Evolutionary conservation across 1,140 invertebrate genomes (phyloP).

Genomic region (Drosophila setifemur): DNA sequence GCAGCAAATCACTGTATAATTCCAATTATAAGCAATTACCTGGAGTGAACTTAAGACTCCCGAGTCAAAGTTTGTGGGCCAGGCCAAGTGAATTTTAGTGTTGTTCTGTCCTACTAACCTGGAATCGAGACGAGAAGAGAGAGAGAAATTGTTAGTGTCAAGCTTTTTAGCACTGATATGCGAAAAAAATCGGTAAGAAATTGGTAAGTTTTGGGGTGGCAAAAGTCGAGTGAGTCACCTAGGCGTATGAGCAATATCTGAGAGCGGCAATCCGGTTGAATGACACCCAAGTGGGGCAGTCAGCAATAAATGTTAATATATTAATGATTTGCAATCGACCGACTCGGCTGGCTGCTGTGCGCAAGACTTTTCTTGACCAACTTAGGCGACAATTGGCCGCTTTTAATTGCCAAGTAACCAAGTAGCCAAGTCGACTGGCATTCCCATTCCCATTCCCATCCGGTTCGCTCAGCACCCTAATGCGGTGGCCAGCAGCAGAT

Average conservation of each 20-base stretch:
- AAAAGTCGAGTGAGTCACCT: slow-evolving; percentile 29
- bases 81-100: slow-evolving; percentile 2
- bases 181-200: slow-evolving; percentile 50
- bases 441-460: slow-evolving; percentile 62
- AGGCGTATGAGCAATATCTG: slow-evolving; percentile 47
- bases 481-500: slow-evolving; percentile 24
- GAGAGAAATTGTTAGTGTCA: slow-evolving; percentile 58
- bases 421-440: slow-evolving; percentile 38
- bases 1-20: slow-evolving; percentile 68
- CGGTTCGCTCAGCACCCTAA: slow-evolving; percentile 65
- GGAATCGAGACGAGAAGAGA: slow-evolving; percentile 41
- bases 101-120: slow-evolving; percentile 63
- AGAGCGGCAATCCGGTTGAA: slow-evolving; percentile 43
- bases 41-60: slow-evolving; percentile 47
- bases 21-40: slow-evolving; percentile 73
- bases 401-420: slow-evolving; percentile 77
- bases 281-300: slow-evolving; percentile 57
- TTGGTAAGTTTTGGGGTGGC: slow-evolving; percentile 2
- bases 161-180: slow-evolving; percentile 63
- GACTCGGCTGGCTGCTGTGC: no score
- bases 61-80: slow-evolving; percentile 50
- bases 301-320: slow-evolving; percentile 66
- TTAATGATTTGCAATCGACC: slow-evolving; percentile 68
- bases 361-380: slow-evolving; percentile 63
- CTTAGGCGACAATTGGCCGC: slow-evolving; percentile 63